These are phyloP conservation scores for Rhinogobius similis DNA, from an alignment of 2,113 vertebrate genomes.

Conservation along the genomic window DNA sequence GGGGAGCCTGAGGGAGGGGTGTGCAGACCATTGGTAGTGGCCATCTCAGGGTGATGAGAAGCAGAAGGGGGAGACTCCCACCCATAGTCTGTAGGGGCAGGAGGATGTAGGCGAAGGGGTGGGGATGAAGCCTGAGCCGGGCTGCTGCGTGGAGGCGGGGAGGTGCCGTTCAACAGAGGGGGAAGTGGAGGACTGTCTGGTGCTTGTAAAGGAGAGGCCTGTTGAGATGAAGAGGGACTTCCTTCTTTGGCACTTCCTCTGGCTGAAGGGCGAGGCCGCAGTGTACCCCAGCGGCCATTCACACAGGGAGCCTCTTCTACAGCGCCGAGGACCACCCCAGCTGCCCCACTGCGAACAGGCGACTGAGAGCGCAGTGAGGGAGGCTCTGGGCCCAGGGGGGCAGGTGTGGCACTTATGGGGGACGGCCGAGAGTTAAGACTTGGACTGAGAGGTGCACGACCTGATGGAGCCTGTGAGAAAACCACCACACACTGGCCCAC, in stretches of 20 bases:
- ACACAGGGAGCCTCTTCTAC: constrained; percentile 93
- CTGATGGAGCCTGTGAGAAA: constrained; percentile 96
- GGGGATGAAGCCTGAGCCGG: constrained; percentile 86
- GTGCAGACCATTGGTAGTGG: constrained; percentile 89
- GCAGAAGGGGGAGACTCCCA: constrained; percentile 85
- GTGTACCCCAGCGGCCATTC: constrained; percentile 95
- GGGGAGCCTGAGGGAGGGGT: constrained; percentile 78
- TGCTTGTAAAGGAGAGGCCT: constrained; percentile 80
- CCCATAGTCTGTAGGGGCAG: constrained; percentile 78
- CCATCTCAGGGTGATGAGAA: constrained; percentile 80
- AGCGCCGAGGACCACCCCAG: constrained; percentile 72
- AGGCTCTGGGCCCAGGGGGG: constrained; percentile 84
- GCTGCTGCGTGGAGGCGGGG: constrained; percentile 84
- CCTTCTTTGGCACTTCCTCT: constrained; percentile 86
- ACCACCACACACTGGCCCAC: constrained; percentile 98
- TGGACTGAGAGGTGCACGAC: constrained; percentile 92
- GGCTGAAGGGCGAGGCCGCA: constrained; percentile 83
- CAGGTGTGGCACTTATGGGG: constrained; percentile 94
- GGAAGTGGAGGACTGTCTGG: constrained; percentile 83
- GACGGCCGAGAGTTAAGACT: constrained; percentile 96
- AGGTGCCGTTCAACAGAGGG: constrained; percentile 87
- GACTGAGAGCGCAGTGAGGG: constrained; percentile 92
- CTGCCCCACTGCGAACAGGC: constrained; percentile 79
- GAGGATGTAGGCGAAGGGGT: constrained; percentile 64
- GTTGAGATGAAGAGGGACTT: constrained; percentile 88